A percentile compares a stretch with the other conserved stretches of the same genome.
Evolutionary conservation across 2,797 vertebrate species (phyloP).

Genomic region (Melanotaenia trifasciata): DNA sequence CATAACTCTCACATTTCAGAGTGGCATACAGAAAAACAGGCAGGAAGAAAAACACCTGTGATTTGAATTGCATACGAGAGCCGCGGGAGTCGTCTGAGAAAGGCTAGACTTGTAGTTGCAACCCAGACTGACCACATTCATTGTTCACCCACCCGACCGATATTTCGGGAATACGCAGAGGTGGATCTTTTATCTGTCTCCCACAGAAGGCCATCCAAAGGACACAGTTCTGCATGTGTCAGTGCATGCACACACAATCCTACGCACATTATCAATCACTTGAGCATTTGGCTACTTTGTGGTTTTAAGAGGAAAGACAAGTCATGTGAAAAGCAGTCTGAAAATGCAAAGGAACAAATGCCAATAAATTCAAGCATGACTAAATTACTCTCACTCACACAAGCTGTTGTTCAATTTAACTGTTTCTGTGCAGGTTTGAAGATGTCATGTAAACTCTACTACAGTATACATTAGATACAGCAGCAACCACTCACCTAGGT

Average conservation of each 20-base stretch:
- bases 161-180: constrained; percentile 75
- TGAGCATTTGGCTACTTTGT: constrained; percentile 31
- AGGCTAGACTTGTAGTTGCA: constrained; percentile 47
- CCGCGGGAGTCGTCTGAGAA: constrained; percentile 51
- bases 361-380: constrained; percentile 42
- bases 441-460: constrained; percentile 17
- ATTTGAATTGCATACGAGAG: constrained; percentile 53
- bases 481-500: constrained; percentile 80
- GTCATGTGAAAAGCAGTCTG: constrained; percentile 12
- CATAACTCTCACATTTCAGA: not conserved
- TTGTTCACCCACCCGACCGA: constrained; percentile 72
- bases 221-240: constrained; percentile 35
- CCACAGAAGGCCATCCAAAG: constrained; percentile 62
- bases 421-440: not conserved
- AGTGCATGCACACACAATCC: constrained; percentile 7
- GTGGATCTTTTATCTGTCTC: constrained; percentile 69
- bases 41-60: constrained; percentile 54
- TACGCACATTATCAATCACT: constrained; percentile 32
- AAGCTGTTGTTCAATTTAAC: constrained; percentile 38
- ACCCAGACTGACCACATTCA: constrained; percentile 63
- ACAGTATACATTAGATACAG: constrained; percentile 49
- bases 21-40: constrained; percentile 12
- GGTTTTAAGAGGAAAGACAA: constrained; percentile 26
- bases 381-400: constrained; percentile 38
- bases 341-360: constrained; percentile 27